Percentiles rank a stretch among this genome's conserved stretches.
Evolutionary conservation across 1,140 invertebrate species (phyloP).

Genomic region (Teleopsis dalmanni): DNA sequence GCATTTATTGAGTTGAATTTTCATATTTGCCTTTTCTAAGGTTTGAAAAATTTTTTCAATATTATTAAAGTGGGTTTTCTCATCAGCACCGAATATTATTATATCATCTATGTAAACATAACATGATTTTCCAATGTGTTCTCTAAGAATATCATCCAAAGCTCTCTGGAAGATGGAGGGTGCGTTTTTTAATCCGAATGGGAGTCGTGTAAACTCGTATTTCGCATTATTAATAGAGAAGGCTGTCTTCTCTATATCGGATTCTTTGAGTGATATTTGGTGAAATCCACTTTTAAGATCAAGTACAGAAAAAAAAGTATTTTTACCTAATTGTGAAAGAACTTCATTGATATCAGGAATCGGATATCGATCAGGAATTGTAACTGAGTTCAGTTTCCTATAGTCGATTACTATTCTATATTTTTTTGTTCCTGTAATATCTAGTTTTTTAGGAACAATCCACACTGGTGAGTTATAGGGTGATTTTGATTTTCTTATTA

Average conservation of each 20-base stretch:
- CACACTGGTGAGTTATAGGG: slow-evolving; percentile 20
- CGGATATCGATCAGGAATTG: slow-evolving; percentile 45
- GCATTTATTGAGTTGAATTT: slow-evolving; percentile 25
- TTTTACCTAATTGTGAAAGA: slow-evolving; percentile 41
- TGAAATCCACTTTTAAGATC: slow-evolving; percentile 47
- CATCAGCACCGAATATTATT: slow-evolving; percentile 14
- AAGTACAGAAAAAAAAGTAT: slow-evolving; percentile 43
- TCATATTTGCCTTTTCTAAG: slow-evolving; percentile 18
- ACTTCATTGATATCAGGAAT: slow-evolving; percentile 47
- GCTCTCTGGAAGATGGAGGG: slow-evolving; percentile 43
- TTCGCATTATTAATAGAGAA: slow-evolving; percentile 34
- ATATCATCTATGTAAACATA: slow-evolving; percentile 18
- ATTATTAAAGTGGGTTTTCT: slow-evolving; percentile 10
- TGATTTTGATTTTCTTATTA: slow-evolving; percentile 16
- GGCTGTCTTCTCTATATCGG: slow-evolving; percentile 39
- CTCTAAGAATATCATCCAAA: slow-evolving; percentile 33
- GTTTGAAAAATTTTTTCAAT: slow-evolving; percentile 19
- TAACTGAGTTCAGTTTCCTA: slow-evolving; percentile 32
- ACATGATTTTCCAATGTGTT: slow-evolving; percentile 16
- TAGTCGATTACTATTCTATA: slow-evolving; percentile 36
- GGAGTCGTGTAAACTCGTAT: slow-evolving; percentile 35
- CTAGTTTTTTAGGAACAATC: slow-evolving; percentile 15
- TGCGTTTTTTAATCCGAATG: slow-evolving; percentile 44
- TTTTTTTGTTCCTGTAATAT: slow-evolving; percentile 25
- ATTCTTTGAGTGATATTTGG: slow-evolving; percentile 39